Evolutionary conservation across 2,888 invertebrate genomes (phyloP).

Genomic region (Polia nebulosa): DNA sequence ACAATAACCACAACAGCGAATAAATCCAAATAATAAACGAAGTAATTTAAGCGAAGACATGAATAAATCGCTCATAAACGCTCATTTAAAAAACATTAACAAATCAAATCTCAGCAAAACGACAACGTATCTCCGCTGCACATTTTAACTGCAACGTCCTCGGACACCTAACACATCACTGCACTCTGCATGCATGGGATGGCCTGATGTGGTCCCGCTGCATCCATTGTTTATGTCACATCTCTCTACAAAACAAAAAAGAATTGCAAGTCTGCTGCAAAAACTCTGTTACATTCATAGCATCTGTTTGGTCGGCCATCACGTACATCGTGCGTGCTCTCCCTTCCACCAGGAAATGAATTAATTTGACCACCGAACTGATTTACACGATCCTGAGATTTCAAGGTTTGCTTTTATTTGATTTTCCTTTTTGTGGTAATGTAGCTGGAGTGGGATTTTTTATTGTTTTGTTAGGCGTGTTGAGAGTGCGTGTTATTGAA

Average conservation of each 20-base stretch:
- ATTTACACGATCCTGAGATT: slow-evolving; percentile 61
- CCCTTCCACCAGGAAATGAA: slow-evolving; percentile 56
- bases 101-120: slow-evolving; percentile 11
- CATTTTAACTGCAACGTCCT: slow-evolving; percentile 38
- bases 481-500: slow-evolving; percentile 55
- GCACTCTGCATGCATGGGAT: slow-evolving; percentile 56
- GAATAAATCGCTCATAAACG: slow-evolving; percentile 27
- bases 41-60: background rate
- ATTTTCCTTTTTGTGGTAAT: slow-evolving; percentile 60
- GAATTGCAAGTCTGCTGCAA: slow-evolving; percentile 36
- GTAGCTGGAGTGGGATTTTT: slow-evolving; percentile 41
- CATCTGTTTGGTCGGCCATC: slow-evolving; percentile 56
- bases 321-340: slow-evolving; percentile 59
- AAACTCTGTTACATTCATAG: slow-evolving; percentile 59
- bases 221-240: slow-evolving; percentile 60
- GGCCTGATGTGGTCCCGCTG: slow-evolving; percentile 55
- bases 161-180: slow-evolving; percentile 46
- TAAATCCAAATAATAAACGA: background rate
- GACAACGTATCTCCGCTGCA: slow-evolving; percentile 8
- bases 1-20: too few species aligned
- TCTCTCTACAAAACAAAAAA: slow-evolving; percentile 45
- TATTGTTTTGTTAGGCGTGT: slow-evolving; percentile 53
- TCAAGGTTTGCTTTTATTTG: slow-evolving; percentile 60
- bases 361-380: slow-evolving; percentile 61
- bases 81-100: slow-evolving; percentile 16